A percentile compares a stretch with the other conserved stretches of the same genome.
These are phyloP conservation scores for Microhierax caerulescens DNA, from an alignment of 2,797 vertebrate genomes.

Conservation along the genomic window DNA sequence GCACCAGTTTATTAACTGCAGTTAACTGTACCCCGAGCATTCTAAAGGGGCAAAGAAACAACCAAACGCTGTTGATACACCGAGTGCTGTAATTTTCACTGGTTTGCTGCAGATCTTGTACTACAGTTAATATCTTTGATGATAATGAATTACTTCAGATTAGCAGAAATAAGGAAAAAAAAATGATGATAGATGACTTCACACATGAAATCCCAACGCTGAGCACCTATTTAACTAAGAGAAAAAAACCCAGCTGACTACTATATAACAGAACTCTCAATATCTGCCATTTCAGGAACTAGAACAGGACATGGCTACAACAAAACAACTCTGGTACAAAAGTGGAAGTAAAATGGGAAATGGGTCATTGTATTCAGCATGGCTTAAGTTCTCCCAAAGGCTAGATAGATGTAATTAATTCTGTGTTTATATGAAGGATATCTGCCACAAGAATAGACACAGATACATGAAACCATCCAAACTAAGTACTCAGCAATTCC, in stretches of 20 bases:
- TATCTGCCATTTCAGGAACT: neutral
- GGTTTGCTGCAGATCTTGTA: neutral
- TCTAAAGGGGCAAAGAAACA: neutral
- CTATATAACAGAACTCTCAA: neutral
- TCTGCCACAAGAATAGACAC: neutral
- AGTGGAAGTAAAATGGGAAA: neutral
- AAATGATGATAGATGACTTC: neutral
- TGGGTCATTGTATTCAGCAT: neutral
- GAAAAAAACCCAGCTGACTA: neutral
- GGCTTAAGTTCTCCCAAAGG: neutral
- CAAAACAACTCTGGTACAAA: neutral
- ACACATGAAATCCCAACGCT: neutral
- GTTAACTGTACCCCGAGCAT: neutral
- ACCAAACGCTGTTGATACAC: rapidly evolving
- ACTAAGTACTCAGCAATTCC: conserved; percentile 45
- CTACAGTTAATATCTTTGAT: neutral
- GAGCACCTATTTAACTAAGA: neutral
- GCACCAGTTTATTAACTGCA: neutral
- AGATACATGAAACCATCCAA: conserved; percentile 16
- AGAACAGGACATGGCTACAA: neutral
- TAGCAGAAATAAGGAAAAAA: neutral
- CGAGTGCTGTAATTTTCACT: neutral
- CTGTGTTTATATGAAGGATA: neutral
- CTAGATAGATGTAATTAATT: neutral
- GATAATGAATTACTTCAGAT: neutral